A percentile compares a stretch with the other conserved stretches of the same genome.
Evolutionary conservation across 2,113 vertebrate species (phyloP).

Genomic region (Fulica atra): DNA sequence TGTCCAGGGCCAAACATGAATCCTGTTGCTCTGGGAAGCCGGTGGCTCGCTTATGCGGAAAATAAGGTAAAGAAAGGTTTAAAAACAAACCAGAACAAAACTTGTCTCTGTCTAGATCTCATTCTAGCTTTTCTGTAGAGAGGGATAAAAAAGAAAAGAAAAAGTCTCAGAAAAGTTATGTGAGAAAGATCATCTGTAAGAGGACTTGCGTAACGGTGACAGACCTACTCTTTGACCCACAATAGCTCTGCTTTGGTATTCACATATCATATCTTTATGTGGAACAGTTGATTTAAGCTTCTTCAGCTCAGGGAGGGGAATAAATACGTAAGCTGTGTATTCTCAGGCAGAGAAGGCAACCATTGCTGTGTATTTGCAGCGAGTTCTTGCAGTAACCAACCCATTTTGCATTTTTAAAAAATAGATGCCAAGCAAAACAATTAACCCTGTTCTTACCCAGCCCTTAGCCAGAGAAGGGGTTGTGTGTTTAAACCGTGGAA

Average conservation of each 20-base stretch:
- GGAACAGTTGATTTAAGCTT: background rate
- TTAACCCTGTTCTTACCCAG: background rate
- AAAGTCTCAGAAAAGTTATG: background rate
- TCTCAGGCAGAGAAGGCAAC: background rate
- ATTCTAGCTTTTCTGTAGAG: background rate
- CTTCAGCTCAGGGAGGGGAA: background rate
- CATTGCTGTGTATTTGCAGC: background rate
- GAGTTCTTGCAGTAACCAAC: background rate
- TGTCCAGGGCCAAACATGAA: constrained; percentile 97
- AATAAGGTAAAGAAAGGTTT: constrained; percentile 87
- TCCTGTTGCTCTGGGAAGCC: constrained; percentile 92
- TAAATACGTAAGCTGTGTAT: background rate
- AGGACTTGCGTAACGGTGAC: background rate
- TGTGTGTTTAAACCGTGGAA: background rate
- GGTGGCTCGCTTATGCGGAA: constrained; percentile 97
- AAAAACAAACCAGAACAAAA: background rate
- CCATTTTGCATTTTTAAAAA: background rate
- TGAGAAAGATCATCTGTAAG: background rate
- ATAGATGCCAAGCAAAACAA: background rate
- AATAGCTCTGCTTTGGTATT: background rate
- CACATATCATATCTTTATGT: background rate
- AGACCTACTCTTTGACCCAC: background rate
- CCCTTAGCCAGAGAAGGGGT: background rate
- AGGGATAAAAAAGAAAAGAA: rapidly evolving
- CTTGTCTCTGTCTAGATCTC: background rate